A percentile compares a stretch with the other conserved stretches of the same genome.
Conservation (phyloP, 1,140 invertebrate genomes). For the Holcopasites calliopsidis region DNA sequence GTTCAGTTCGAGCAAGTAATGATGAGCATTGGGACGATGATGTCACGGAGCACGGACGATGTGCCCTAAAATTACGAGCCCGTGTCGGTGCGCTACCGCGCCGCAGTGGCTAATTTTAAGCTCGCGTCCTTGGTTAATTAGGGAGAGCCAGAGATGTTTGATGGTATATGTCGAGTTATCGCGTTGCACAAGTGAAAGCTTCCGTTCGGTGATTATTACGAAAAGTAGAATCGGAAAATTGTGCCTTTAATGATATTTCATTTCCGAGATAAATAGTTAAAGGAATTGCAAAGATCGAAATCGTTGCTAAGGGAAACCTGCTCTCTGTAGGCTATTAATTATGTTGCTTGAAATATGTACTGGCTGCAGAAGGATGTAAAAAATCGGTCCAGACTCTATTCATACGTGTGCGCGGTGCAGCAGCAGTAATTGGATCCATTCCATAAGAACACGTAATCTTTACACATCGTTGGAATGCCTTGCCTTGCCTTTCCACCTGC, state of each 20-base stretch:
- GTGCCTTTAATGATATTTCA: background rate
- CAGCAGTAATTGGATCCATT: conserved; percentile 33
- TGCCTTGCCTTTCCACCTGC: conserved; percentile 13
- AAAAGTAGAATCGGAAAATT: background rate
- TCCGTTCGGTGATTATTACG: background rate
- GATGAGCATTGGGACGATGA: conserved; percentile 54
- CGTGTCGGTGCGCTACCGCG: conserved; percentile 12
- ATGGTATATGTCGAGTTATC: background rate
- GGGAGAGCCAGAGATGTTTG: background rate
- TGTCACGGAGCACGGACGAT: conserved; percentile 47
- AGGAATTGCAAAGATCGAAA: background rate
- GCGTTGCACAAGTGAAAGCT: conserved; percentile 10
- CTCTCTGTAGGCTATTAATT: conserved; percentile 11
- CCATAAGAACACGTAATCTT: conserved; percentile 11
- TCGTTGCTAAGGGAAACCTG: background rate
- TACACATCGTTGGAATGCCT: background rate
- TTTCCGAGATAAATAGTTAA: background rate
- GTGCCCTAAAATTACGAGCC: conserved; percentile 50
- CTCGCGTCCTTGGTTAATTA: conserved; percentile 35
- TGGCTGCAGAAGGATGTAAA: background rate
- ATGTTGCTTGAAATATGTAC: background rate
- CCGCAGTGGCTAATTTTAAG: conserved; percentile 23
- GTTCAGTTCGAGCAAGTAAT: conserved; percentile 6
- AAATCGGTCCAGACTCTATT: background rate
- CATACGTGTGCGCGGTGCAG: background rate